phyloP scores from a whole-genome alignment of 2,888 invertebrate genomes.

The Cosmia trapezina region DNA sequence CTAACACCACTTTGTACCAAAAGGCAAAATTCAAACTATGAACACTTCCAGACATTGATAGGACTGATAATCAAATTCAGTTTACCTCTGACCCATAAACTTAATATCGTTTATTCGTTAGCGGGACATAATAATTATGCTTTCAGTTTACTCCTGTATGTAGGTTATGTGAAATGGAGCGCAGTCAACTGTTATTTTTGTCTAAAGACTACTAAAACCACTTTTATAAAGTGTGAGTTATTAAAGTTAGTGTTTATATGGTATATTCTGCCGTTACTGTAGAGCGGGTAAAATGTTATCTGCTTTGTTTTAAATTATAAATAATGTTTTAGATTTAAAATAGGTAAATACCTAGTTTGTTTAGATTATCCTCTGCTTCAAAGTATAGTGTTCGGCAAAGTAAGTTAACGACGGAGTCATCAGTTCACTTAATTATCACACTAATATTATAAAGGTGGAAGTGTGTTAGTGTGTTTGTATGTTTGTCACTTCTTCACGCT shows the following conservation, averaged over 20 bases:
- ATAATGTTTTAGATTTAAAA: background rate
- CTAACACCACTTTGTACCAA: background rate
- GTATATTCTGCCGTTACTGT: background rate
- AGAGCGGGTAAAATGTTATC: background rate
- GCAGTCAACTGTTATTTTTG: constrained; percentile 21
- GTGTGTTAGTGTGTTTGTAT: no score
- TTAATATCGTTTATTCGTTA: constrained; percentile 19
- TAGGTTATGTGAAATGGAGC: constrained; percentile 26
- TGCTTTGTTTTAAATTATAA: background rate
- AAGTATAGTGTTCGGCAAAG: background rate
- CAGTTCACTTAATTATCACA: no score
- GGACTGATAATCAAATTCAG: constrained; percentile 38
- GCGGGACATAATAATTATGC: constrained; percentile 34
- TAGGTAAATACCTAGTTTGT: background rate
- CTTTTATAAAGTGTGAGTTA: constrained; percentile 3
- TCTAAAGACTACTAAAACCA: background rate
- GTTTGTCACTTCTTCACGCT: no score
- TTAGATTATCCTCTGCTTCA: background rate
- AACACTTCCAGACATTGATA: constrained; percentile 4
- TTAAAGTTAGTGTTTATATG: background rate
- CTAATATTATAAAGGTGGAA: no score
- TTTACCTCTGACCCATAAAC: constrained; percentile 33
- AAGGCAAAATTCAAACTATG: constrained; percentile 4
- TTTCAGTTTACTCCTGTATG: constrained; percentile 28
- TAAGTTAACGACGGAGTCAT: background rate